A percentile compares a stretch with the other conserved stretches of the same genome.
These are phyloP conservation scores for Cyanistes caeruleus DNA, from an alignment of 2,113 vertebrate species.

Conservation along the genomic window DNA sequence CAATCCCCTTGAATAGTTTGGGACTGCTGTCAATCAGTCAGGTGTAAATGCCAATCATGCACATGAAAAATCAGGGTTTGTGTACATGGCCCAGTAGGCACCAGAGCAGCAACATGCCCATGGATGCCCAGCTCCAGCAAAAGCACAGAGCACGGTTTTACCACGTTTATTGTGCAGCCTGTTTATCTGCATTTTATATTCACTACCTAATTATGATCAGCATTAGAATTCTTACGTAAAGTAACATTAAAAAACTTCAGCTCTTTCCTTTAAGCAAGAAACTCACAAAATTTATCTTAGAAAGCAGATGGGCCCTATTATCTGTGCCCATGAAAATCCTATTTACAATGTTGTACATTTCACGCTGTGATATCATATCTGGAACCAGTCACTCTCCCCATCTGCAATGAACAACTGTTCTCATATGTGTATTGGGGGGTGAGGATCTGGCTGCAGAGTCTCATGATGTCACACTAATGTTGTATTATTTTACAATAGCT, in stretches of 20 bases:
- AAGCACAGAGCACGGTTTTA: background rate
- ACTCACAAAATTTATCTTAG: conserved; percentile 62
- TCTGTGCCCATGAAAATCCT: conserved; percentile 79
- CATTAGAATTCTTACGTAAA: conserved; percentile 24
- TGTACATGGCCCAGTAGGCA: background rate
- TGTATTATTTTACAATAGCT: conserved; percentile 73
- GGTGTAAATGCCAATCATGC: background rate
- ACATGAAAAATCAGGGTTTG: background rate
- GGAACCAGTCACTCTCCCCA: conserved; percentile 79
- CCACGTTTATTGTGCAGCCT: fast-evolving
- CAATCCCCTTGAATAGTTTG: background rate
- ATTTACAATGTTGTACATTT: conserved; percentile 82
- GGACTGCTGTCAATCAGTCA: conserved; percentile 45
- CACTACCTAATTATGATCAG: background rate
- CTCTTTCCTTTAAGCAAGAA: conserved; percentile 57
- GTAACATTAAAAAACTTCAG: conserved; percentile 34
- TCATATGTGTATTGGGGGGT: conserved; percentile 63
- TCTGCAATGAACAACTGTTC: conserved; percentile 85
- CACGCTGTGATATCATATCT: conserved; percentile 85
- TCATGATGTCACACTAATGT: conserved; percentile 77
- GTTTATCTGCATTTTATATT: background rate
- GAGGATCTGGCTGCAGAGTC: conserved; percentile 69
- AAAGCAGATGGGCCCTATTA: conserved; percentile 81
- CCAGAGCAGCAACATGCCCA: fast-evolving
- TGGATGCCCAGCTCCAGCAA: background rate